Evolutionary conservation across 2,888 invertebrate genomes (phyloP).

Genomic region (Epistrophe eligans): DNA sequence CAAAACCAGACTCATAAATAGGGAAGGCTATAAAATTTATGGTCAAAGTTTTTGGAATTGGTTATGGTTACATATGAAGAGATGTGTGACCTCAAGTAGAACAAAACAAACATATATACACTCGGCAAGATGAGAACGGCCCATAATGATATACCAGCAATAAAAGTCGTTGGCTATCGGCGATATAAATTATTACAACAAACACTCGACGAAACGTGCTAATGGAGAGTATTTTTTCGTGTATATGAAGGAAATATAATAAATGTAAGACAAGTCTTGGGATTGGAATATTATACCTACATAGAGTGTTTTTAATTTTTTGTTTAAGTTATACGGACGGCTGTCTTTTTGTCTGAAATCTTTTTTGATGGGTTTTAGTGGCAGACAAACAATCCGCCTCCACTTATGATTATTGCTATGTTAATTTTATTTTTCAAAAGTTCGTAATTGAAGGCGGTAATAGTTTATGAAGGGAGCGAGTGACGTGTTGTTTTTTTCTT

Average conservation of each 20-base stretch:
- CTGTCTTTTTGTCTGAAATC: constrained; percentile 11
- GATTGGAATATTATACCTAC: background rate
- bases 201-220: constrained; percentile 54
- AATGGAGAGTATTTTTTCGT: constrained; percentile 51
- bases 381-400: constrained; percentile 38
- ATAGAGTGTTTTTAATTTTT: constrained; percentile 20
- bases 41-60: constrained; percentile 24
- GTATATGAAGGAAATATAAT: constrained; percentile 12
- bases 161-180: constrained; percentile 50
- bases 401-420: constrained; percentile 42
- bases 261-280: constrained; percentile 32
- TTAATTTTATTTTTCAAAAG: constrained; percentile 32
- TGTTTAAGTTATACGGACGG: background rate
- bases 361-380: constrained; percentile 26
- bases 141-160: constrained; percentile 49
- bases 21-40: constrained; percentile 58
- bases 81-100: constrained; percentile 60
- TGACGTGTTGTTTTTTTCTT: constrained; percentile 14
- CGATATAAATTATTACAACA: constrained; percentile 50
- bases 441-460: constrained; percentile 34
- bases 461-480: constrained; percentile 12
- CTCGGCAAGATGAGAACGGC: constrained; percentile 44
- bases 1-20: constrained; percentile 35
- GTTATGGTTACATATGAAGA: constrained; percentile 18
- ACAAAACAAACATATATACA: constrained; percentile 28